phyloP scores from a whole-genome alignment of 2,888 invertebrate species.

The Boloria selene region DNA sequence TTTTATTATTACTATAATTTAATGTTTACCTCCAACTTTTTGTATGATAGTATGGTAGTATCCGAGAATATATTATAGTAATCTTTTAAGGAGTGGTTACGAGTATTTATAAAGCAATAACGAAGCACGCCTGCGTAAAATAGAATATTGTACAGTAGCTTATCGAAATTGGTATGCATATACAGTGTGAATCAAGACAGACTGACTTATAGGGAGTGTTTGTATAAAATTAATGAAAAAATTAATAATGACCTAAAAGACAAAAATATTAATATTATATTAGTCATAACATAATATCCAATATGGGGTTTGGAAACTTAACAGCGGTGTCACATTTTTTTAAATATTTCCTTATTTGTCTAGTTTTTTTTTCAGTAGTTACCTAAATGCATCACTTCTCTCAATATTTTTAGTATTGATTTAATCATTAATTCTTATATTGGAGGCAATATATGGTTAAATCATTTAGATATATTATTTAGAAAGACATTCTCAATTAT shows the following conservation, averaged over 20 bases:
- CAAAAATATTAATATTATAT: not conserved
- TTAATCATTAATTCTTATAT: too few relatives aligned
- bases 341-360: too few relatives aligned
- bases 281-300: too few relatives aligned
- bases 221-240: slow-evolving; percentile 8
- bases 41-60: slow-evolving; percentile 65
- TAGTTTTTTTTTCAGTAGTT: too few relatives aligned
- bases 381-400: too few relatives aligned
- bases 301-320: too few relatives aligned
- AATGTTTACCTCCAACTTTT: slow-evolving; percentile 72
- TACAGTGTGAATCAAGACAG: slow-evolving; percentile 41
- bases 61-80: slow-evolving; percentile 55
- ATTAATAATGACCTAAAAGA: not conserved
- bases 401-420: too few relatives aligned
- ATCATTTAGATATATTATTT: too few relatives aligned
- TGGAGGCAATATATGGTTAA: too few relatives aligned
- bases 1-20: slow-evolving; percentile 61
- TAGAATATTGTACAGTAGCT: slow-evolving; percentile 47
- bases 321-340: too few relatives aligned
- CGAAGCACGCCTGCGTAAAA: slow-evolving; percentile 53
- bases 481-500: too few relatives aligned
- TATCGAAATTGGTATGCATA: slow-evolving; percentile 42
- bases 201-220: slow-evolving; percentile 32
- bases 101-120: slow-evolving; percentile 53
- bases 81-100: slow-evolving; percentile 45